phyloP scores from a whole-genome alignment of 2,113 vertebrate genomes.

The Cynocephalus volans region DNA sequence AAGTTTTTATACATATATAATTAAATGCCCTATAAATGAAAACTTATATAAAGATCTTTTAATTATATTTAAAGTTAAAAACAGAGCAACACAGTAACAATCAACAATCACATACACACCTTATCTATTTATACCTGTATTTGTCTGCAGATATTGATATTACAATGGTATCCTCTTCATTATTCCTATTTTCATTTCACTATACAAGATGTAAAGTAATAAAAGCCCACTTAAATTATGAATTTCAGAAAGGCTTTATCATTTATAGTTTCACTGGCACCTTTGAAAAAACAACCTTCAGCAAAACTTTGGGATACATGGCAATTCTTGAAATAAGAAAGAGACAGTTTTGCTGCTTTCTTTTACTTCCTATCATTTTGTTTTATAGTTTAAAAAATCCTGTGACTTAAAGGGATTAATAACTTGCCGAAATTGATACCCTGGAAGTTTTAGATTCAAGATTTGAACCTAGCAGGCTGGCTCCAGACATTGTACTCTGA shows the following conservation, averaged over 20 bases:
- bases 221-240: background rate
- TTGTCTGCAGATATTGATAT: background rate
- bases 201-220: background rate
- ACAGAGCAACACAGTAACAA: background rate
- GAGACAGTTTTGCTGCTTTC: background rate
- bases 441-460: background rate
- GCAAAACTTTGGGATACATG: background rate
- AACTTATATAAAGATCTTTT: background rate
- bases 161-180: background rate
- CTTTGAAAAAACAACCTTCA: background rate
- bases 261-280: background rate
- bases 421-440: background rate
- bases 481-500: background rate
- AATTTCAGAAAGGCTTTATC: background rate
- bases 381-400: background rate
- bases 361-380: background rate
- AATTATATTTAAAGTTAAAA: slow-evolving; percentile 40
- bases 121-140: background rate
- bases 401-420: background rate
- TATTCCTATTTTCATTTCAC: background rate
- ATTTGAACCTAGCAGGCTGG: background rate
- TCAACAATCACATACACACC: background rate
- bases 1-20: background rate
- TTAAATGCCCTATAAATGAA: background rate
- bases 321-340: background rate